Conservation (phyloP, 2,888 invertebrate genomes). For the Torymus aiolomorphi region DNA sequence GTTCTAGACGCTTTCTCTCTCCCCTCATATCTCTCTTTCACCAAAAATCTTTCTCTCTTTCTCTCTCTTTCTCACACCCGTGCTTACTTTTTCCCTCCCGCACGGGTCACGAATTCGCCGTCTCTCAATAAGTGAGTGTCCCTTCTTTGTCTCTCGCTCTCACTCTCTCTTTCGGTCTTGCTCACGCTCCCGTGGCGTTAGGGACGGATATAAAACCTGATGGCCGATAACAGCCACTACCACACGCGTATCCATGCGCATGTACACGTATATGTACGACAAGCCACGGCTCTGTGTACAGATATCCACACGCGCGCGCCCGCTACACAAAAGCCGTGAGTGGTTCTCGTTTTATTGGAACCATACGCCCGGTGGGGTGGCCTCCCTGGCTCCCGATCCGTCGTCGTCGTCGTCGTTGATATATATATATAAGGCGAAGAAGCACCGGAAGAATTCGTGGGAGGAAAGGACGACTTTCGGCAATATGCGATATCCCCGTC, state of each 20-base stretch:
- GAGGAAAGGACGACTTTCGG: constrained; percentile 12
- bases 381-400: constrained; percentile 19
- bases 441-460: constrained; percentile 45
- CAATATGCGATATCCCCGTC: constrained; percentile 37
- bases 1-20: constrained; percentile 56
- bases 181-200: constrained; percentile 58
- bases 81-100: constrained; percentile 6
- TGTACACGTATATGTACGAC: constrained; percentile 36
- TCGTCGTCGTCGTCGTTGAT: background rate
- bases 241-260: constrained; percentile 58
- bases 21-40: constrained; percentile 35
- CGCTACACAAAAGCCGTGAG: constrained; percentile 75
- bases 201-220: constrained; percentile 75
- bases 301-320: constrained; percentile 53
- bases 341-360: constrained; percentile 75
- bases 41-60: constrained; percentile 38
- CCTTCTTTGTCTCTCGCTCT: constrained; percentile 14
- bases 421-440: constrained; percentile 2
- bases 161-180: constrained; percentile 57
- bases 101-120: background rate
- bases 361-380: constrained; percentile 68
- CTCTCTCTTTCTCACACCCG: constrained; percentile 31
- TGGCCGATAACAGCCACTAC: constrained; percentile 76
- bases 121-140: constrained; percentile 30
- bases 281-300: background rate